These are phyloP conservation scores for Pogonognathellus flavescens DNA, from an alignment of 1,140 invertebrate species.

Conservation along the genomic window DNA sequence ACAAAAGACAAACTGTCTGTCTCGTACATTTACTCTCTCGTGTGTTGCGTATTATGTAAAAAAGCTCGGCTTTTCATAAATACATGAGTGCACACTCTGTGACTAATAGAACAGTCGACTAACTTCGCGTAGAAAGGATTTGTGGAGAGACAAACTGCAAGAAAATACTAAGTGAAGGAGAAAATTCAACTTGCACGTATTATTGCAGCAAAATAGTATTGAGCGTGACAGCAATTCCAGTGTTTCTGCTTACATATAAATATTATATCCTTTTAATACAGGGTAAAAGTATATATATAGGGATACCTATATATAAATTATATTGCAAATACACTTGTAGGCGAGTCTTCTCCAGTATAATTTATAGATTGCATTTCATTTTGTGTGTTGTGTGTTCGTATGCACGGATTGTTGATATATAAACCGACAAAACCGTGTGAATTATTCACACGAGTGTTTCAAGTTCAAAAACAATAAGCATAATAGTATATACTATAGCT, in stretches of 20 bases:
- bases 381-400: too few species aligned
- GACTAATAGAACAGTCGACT: neutral
- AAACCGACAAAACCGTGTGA: slow-evolving; percentile 33
- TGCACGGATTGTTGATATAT: neutral
- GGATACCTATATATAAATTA: too few species aligned
- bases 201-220: too few species aligned
- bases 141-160: neutral
- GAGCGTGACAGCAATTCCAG: too few species aligned
- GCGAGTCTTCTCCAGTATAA: neutral
- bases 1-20: neutral
- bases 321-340: neutral
- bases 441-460: slow-evolving; percentile 37
- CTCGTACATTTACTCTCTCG: neutral
- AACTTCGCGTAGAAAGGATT: neutral
- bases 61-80: slow-evolving; percentile 3
- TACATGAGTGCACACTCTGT: neutral
- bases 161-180: neutral
- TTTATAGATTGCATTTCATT: neutral
- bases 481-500: too few species aligned
- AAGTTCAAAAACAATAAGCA: neutral
- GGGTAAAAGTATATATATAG: too few species aligned
- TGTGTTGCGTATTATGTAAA: neutral
- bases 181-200: neutral
- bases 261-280: neutral
- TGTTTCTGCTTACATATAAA: neutral